Evolutionary conservation across 2,797 vertebrate genomes (phyloP).

Genomic region (Echiichthys vipera): DNA sequence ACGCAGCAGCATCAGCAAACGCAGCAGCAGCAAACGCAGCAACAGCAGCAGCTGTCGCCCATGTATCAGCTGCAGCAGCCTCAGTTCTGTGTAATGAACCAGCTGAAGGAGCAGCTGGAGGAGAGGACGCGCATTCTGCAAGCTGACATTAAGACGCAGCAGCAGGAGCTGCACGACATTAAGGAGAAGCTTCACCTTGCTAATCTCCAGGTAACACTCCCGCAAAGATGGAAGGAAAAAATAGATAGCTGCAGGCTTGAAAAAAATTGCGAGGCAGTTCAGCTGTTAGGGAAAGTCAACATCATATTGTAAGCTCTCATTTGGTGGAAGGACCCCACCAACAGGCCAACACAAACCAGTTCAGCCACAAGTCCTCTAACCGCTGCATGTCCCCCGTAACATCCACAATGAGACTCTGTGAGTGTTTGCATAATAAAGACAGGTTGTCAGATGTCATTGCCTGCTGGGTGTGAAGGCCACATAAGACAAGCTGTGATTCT

Average conservation of each 20-base stretch:
- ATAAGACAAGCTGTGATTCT: neutral
- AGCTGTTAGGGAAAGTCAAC: conserved; percentile 10
- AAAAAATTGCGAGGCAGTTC: neutral
- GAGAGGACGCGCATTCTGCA: conserved; percentile 89
- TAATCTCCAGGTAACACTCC: conserved; percentile 84
- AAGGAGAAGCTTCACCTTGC: conserved; percentile 91
- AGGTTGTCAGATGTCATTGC: neutral
- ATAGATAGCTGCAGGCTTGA: neutral
- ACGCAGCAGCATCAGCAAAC: conserved; percentile 63
- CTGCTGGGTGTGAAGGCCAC: neutral
- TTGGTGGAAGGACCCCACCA: conserved; percentile 64
- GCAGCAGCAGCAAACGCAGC: conserved; percentile 71
- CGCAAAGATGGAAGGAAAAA: conserved; percentile 21
- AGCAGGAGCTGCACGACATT: conserved; percentile 89
- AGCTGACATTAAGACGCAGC: conserved; percentile 89
- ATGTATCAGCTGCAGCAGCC: conserved; percentile 85
- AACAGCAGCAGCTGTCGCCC: conserved; percentile 71
- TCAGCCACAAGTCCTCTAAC: conserved; percentile 6
- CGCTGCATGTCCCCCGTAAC: conserved; percentile 13
- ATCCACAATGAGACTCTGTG: neutral
- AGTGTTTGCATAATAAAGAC: neutral
- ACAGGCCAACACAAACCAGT: conserved; percentile 47
- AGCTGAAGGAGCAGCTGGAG: conserved; percentile 91
- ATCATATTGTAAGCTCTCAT: neutral
- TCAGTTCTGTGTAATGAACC: conserved; percentile 89